A percentile compares a stretch with the other conserved stretches of the same genome.
These are phyloP conservation scores for Baryphthengus martii DNA, from an alignment of 2,113 vertebrate species.

Conservation along the genomic window DNA sequence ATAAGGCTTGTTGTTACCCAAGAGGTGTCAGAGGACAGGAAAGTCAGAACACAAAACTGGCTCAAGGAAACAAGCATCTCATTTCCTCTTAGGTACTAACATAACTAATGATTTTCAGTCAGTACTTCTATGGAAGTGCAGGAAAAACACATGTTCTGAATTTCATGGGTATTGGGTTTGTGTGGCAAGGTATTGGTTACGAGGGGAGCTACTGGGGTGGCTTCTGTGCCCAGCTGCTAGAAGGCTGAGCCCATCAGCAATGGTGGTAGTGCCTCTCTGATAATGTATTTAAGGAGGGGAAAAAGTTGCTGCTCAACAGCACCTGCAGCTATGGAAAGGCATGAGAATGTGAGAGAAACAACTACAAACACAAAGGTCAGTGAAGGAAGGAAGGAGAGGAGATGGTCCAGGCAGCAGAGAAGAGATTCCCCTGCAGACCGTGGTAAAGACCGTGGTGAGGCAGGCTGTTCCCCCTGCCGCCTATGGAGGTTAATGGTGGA, in stretches of 20 bases:
- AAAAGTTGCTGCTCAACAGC: background rate
- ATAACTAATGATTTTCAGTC: background rate
- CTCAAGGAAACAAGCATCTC: background rate
- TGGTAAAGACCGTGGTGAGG: background rate
- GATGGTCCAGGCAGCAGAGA: background rate
- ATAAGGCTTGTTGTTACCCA: background rate
- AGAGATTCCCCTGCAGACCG: background rate
- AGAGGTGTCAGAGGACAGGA: background rate
- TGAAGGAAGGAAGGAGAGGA: background rate
- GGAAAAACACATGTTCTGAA: fast-evolving
- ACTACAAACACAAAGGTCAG: background rate
- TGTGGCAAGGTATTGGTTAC: background rate
- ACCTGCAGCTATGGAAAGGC: background rate
- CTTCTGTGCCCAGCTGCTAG: background rate
- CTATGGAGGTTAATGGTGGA: background rate
- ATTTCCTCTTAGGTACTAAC: background rate
- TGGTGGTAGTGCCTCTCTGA: background rate
- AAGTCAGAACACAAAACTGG: background rate
- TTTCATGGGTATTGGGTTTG: background rate
- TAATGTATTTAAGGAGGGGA: background rate
- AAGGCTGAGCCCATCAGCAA: background rate
- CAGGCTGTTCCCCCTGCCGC: background rate
- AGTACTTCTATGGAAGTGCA: background rate
- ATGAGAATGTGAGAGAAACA: background rate
- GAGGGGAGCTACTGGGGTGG: background rate